Percentiles rank a stretch among this genome's conserved stretches.
phyloP scores from a whole-genome alignment of 2,113 vertebrate species.

The Ctenomys sociabilis region DNA sequence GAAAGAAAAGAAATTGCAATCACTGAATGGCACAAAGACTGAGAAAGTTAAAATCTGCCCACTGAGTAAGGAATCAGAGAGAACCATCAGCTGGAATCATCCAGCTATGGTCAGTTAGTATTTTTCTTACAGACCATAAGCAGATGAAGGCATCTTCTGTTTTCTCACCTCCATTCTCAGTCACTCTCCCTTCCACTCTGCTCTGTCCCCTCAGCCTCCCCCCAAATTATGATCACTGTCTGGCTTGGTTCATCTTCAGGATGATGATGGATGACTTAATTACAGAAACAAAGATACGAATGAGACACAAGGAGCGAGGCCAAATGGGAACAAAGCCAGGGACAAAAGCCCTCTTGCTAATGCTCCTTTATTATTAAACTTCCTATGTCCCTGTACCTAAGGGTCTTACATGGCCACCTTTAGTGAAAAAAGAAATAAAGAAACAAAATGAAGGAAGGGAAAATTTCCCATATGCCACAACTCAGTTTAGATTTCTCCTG shows the following conservation, averaged over 20 bases:
- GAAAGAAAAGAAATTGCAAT: neutral
- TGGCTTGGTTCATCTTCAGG: conserved; percentile 52
- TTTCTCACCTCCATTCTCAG: neutral
- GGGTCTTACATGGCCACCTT: neutral
- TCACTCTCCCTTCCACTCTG: neutral
- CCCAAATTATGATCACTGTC: neutral
- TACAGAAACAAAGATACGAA: conserved; percentile 56
- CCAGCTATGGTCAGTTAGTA: neutral
- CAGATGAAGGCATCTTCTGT: neutral
- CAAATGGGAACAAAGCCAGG: conserved; percentile 36
- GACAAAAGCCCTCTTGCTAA: neutral
- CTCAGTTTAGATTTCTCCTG: neutral
- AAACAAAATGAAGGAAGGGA: neutral
- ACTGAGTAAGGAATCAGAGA: neutral
- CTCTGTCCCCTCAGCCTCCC: neutral
- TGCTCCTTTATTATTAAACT: neutral
- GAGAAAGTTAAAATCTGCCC: neutral
- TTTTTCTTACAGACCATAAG: neutral
- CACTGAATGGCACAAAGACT: neutral
- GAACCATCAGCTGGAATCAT: neutral
- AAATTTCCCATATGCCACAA: too few species aligned
- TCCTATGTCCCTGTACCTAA: neutral
- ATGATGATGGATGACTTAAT: conserved; percentile 75
- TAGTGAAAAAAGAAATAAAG: neutral
- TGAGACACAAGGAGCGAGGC: neutral